Base-by-base conservation (phyloP, 1,140 invertebrate species). In the Bombus terrestris region DNA sequence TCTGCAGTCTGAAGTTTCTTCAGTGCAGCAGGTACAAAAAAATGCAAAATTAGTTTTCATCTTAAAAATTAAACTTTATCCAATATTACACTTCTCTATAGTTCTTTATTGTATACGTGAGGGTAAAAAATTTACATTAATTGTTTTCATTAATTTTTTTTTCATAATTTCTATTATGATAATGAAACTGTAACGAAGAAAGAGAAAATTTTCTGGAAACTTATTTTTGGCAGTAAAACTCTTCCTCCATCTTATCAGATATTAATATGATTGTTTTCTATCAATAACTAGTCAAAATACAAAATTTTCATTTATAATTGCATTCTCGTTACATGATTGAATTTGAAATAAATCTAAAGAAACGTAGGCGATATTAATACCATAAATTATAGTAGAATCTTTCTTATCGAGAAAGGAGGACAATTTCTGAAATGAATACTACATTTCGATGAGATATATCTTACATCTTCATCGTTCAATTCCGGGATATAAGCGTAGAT, bases 391-490 rank as follows among this genome's bases (percentile, higher is more conserved):
- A 68, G 9, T 18, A 9, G 37, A 43, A 13, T n/a, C 32, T 37
- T 57, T 62, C 32, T 22, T 75, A 64, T 80, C 5, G 37, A n/a
- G 22, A 64, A 74, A 47, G 15, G 25, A n/a, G 12, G n/a, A 64
- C 12, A 22, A 37, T 32, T 18, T 66, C n/a, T 10, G 47, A 57
- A 83, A 66, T n/a, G 71, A 41, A 43, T 32, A 37, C 43, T 57
- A n/a, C 35, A 37, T 25, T 59, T 57, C 64, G 12, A 18, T 41
- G 25, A 22, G 39, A 64, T 43, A 32, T 85, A 85, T 76, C 86
- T 79, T 32, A 69, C 32, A 81, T 85, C 74, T 73, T 75, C 47
- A 41, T 53, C 59, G 87, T 80, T 88, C 80, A 75, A 77, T 88
- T 88, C 77, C 80, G 25, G 22, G 64, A 76, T 76, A 80, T 64